Percentiles rank a stretch among this genome's conserved stretches.
Evolutionary conservation across 2,888 invertebrate genomes (phyloP).

Genomic region (Lasioglossum lativentre): DNA sequence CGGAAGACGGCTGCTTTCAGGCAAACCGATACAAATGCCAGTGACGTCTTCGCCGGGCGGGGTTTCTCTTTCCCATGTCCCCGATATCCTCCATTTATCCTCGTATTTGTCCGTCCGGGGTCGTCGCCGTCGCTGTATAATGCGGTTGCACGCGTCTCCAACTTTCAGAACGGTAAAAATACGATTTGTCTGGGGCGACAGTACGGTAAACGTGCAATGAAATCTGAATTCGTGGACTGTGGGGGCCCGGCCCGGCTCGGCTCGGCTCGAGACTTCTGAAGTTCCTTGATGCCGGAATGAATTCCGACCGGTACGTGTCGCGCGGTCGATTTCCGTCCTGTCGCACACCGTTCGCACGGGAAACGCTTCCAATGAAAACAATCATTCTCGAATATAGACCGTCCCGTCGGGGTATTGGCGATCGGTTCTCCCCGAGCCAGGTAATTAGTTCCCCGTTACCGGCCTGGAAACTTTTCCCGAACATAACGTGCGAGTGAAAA

Average conservation of each 20-base stretch:
- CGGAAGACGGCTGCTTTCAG: constrained; percentile 18
- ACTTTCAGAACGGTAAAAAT: constrained; percentile 55
- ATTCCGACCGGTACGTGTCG: constrained; percentile 22
- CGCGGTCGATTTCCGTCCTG: constrained; percentile 15
- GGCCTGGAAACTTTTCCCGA: neutral
- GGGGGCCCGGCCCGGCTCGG: neutral
- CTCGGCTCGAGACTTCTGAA: constrained; percentile 21
- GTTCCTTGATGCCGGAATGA: constrained; percentile 44
- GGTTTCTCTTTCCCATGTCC: neutral
- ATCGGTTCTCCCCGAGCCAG: neutral
- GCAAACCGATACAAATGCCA: constrained; percentile 44
- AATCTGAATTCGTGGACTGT: constrained; percentile 54
- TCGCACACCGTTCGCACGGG: neutral
- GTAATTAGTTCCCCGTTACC: constrained; percentile 26
- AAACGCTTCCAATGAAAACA: neutral
- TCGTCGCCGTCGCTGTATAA: neutral
- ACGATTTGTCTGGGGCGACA: constrained; percentile 61
- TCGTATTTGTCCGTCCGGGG: constrained; percentile 12
- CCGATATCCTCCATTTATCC: constrained; percentile 28
- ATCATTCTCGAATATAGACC: constrained; percentile 4
- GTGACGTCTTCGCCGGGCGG: constrained; percentile 23
- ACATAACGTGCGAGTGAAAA: constrained; percentile 4
- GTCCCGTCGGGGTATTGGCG: neutral
- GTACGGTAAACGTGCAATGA: constrained; percentile 63
- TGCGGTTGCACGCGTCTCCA: constrained; percentile 20